These are phyloP conservation scores for Enoplosus armatus DNA, from an alignment of 2,797 vertebrate genomes.

Conservation along the genomic window DNA sequence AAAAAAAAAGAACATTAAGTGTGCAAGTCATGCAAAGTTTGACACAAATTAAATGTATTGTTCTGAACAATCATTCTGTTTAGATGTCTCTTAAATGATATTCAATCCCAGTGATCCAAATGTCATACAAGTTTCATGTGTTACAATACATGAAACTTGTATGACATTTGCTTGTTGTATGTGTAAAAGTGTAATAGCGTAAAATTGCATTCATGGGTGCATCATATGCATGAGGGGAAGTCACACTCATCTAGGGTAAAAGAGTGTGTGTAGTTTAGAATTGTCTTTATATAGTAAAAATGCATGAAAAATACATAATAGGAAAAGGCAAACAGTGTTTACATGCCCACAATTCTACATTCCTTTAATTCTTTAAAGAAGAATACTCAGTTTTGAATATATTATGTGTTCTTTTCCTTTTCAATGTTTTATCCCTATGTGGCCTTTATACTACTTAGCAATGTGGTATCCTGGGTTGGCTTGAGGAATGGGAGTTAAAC, in stretches of 20 bases:
- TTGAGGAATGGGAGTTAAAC: constrained; percentile 11
- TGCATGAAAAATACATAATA: constrained; percentile 57
- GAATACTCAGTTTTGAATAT: background rate
- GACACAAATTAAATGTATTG: constrained; percentile 17
- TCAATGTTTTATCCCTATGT: background rate
- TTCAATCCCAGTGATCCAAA: constrained; percentile 10
- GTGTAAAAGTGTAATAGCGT: constrained; percentile 29
- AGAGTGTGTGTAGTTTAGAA: background rate
- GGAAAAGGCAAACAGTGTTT: constrained; percentile 7
- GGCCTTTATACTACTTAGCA: background rate
- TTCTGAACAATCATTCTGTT: background rate
- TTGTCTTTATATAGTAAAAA: constrained; percentile 24
- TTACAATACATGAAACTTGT: constrained; percentile 27
- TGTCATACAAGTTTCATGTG: constrained; percentile 51
- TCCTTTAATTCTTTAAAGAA: background rate
- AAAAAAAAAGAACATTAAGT: constrained; percentile 33
- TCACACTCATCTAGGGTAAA: constrained; percentile 26
- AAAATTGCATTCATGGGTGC: constrained; percentile 32
- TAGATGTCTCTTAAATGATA: constrained; percentile 26
- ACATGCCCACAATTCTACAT: background rate
- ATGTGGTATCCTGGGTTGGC: background rate
- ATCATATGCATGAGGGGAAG: constrained; percentile 60
- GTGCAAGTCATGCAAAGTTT: constrained; percentile 12
- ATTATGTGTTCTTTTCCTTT: background rate
- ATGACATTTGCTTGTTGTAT: constrained; percentile 23